Evolutionary conservation across 1,140 invertebrate species (phyloP), one percentile per base, ranked within the genome.

Genomic region (Habropoda laboriosa): DNA sequence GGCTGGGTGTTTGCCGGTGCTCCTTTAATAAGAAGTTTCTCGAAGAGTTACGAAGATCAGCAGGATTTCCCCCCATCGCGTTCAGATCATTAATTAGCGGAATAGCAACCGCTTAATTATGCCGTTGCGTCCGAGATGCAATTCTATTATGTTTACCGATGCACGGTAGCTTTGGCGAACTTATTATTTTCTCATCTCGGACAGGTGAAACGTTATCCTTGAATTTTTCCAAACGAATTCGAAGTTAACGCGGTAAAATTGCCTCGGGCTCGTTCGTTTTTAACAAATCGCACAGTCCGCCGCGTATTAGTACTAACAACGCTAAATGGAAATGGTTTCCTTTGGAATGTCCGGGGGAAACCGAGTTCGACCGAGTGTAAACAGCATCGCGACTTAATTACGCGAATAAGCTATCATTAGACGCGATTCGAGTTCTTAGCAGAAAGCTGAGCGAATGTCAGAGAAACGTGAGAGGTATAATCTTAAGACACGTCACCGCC

Each of bases 381-480:
- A 80, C 18, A 45, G 32, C 16, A 21, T 32, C 16, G 30, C 7
- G 3, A 35, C 21, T 45, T 76, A 55, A 75, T 75, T 57, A 55
- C 16, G 45, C 16, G 35, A 38, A 57, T 12, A 51, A 70, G 74
- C 75, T 49, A 49, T 60, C 66, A 32, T 77, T 68, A 49, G 42
- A 38, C 21, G 57, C 57, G 45, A 71, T 72, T 70, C 57, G 24
- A 72, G 60, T 72, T 55, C 66, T 80, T 78, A 80, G 73, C 66
- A 45, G 78, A 84, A 83, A 85, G 71, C 71, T 51, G 78, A 79
- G 83, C 63, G 72, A 84, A 85, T 81, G 82, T 85, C 75, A 70
- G 79, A 70, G 83, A 85, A 85, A 85, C 83, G 83, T 85, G 73
- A 81, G 82, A 85, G 85, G 78, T 63, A 72, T 76, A 80, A 85